Evolutionary conservation across 2,888 invertebrate genomes (phyloP), one percentile per base, ranked within the genome.

Genomic region (Elegia similella): DNA sequence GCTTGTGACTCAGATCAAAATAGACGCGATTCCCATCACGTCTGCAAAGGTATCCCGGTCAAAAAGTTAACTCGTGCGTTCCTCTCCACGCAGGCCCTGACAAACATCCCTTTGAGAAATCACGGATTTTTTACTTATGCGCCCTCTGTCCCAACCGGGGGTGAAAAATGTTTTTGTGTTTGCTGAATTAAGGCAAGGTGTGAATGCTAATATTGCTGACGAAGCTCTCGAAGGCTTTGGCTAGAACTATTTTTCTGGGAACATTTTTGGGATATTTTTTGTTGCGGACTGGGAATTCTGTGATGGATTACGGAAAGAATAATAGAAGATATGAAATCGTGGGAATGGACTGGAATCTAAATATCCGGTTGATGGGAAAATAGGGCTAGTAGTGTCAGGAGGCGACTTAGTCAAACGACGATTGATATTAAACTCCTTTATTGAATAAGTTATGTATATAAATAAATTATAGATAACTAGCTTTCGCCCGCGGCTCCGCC

Each of bases 21-120:
- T 30, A 7, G 62, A 67, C 66, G 68, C 72, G 68, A 87, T 87
- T 86, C 88, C 68, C 69, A 76, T 88, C 88, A 88, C 88, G 88
- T 87, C 75, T 69, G 64, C 69, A 71, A 80, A 87, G 88, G 88
- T 88, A 87, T 85, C 84, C 88, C 84, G 86, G 88, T 88, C 88
- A 88, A 83, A 87, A 86, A 87, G 88, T 86, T 81, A 85, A 86
- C 84, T 88, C 88, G 87, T 88, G 88, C 88, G 87, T 81, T 75
- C 72, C 63, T 69, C 62, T 67, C 67, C 65, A 62, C 64, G 57
- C 43, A 50, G 61, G 65, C 63, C 67, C 77, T 73, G 76, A 78
- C 82, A 83, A 81, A 85, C 86, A 84, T 85, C 81, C 88, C 88
- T 87, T 82, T 83, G 88, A 86, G 88, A 88, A 88, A 88, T 88